Evolutionary conservation across 2,113 vertebrate genomes (phyloP).

Genomic region (Phalacrocorax brasilianus): DNA sequence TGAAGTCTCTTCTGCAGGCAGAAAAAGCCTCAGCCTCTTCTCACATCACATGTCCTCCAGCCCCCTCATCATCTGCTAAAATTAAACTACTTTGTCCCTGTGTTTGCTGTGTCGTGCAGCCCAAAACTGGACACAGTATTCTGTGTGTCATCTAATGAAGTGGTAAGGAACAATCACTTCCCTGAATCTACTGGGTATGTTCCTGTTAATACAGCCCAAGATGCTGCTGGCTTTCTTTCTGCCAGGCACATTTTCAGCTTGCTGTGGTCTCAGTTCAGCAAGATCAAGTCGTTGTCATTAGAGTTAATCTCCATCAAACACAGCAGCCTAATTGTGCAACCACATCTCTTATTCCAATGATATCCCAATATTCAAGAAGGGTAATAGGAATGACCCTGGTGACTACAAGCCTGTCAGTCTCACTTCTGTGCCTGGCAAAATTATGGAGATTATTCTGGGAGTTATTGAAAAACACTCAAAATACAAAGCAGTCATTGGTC

Average conservation of each 20-base stretch:
- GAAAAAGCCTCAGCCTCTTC: not conserved
- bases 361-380: too few relatives aligned
- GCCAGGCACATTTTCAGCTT: not conserved
- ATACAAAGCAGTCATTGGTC: too few relatives aligned
- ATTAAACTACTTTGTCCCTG: not conserved
- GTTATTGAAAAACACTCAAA: too few relatives aligned
- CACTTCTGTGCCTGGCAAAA: too few relatives aligned
- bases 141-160: not conserved
- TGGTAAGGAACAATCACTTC: not conserved
- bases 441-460: too few relatives aligned
- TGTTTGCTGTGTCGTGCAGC: not conserved
- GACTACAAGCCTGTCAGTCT: too few relatives aligned
- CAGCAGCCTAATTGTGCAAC: not conserved
- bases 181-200: not conserved
- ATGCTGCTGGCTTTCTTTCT: not conserved
- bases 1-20: not conserved
- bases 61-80: not conserved
- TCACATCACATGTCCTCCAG: not conserved
- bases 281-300: not conserved
- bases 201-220: not conserved
- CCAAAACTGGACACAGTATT: not conserved
- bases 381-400: too few relatives aligned
- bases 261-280: not conserved
- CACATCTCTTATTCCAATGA: not conserved
- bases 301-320: not conserved